Base-by-base conservation (phyloP, 2,113 vertebrate species). In the Bostrychus sinensis region DNA sequence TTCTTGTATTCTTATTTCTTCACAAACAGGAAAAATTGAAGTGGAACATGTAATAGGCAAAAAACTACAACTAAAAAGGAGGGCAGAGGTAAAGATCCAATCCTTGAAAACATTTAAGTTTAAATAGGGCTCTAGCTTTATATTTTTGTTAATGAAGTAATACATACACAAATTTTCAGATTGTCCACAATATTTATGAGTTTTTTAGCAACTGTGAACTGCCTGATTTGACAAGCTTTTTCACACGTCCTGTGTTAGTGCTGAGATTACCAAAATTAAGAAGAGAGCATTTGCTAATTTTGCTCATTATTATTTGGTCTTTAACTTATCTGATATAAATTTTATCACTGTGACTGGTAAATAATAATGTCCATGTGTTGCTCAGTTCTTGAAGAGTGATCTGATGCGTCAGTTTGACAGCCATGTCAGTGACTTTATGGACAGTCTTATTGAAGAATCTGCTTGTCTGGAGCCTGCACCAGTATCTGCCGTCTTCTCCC, bases 351-450 rank as follows among this genome's bases (percentile, higher is more conserved):
- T 39, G 4, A 55, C 11, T 23, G 20, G 48, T 14, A 19, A 51
- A 22, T 30, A 7, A 2, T 7, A 10, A 1, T 13, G 0, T 65
- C 4, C 7, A 19, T 51, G 17, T 53, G 0, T 59, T 56, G 16
- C 26, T 11, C 66, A 99, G 96, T 85, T 90, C 72, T 68, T 99
- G 84, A 99, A 96, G 85, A 92, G 83, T 36, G 92, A 91, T 76
- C 91, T 99, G 86, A 91, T 98, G 92, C 94, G 92, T 73, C 94
- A 95, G 77, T 91, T 99, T 39, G 94, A 96, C 79, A 91, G 82
- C 75, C 95, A 97, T 66, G 94, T 99, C 78, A 93, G 89, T 59
- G 94, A 96, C 65, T 94, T 98, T 70, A 91, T 98, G 82, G 95
- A 95, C 83, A 92, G 86, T 74, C 92, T 98, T 30, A 94, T 97